phyloP scores from a whole-genome alignment of 2,888 invertebrate species.

The Pandemis cinnamomeana region DNA sequence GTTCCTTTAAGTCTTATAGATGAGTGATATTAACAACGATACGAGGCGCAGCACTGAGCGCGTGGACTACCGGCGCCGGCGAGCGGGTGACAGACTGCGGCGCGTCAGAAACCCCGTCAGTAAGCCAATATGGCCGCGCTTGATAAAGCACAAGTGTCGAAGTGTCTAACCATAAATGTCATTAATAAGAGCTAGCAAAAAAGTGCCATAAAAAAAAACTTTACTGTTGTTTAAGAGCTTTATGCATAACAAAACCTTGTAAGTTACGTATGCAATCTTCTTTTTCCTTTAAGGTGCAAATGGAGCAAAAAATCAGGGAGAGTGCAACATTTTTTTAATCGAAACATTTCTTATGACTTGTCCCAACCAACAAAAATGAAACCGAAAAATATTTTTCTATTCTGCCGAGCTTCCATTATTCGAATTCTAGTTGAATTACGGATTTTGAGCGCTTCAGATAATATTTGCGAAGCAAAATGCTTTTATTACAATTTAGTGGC shows the following conservation, averaged over 20 bases:
- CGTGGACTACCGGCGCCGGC: conserved; percentile 42
- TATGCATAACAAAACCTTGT: no score
- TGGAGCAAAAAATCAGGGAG: no score
- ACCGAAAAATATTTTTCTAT: conserved; percentile 64
- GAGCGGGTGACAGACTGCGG: conserved; percentile 56
- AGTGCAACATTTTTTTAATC: no score
- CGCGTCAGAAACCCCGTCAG: conserved; percentile 70
- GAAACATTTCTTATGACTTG: conserved; percentile 42
- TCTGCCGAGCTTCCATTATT: conserved; percentile 64
- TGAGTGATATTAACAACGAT: not conserved
- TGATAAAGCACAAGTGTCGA: conserved; percentile 5
- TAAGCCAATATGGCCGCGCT: conserved; percentile 70
- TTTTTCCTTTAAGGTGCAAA: no score
- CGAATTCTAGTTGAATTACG: conserved; percentile 60
- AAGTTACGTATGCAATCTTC: no score
- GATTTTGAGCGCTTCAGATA: conserved; percentile 11
- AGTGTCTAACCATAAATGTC: no score
- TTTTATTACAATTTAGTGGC: conserved; percentile 25
- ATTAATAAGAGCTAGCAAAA: no score
- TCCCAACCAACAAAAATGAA: conserved; percentile 54
- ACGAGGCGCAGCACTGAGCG: not conserved
- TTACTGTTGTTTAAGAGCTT: no score
- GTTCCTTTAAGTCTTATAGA: not conserved
- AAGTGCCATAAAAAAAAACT: no score
- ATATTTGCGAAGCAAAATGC: conserved; percentile 19